phyloP scores from a whole-genome alignment of 2,888 invertebrate genomes.

The Steinernema hermaphroditum region DNA sequence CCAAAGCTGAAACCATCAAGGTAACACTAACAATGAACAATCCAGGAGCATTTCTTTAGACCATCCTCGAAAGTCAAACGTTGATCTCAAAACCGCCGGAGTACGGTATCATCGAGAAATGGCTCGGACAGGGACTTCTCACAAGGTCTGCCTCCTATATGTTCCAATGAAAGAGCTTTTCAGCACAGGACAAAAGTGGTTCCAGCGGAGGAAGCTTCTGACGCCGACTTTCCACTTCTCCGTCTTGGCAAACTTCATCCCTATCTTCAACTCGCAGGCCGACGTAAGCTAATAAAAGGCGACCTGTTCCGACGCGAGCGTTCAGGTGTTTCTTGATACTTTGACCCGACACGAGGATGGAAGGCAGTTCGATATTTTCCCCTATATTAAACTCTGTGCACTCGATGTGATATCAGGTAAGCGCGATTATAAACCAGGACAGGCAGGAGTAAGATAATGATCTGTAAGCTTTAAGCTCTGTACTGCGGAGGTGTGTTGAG shows the following conservation, averaged over 20 bases:
- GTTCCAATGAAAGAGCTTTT: conserved; percentile 24
- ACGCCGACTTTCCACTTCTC: conserved; percentile 71
- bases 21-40: background rate
- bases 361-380: conserved; percentile 68
- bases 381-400: conserved; percentile 69
- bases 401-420: conserved; percentile 68
- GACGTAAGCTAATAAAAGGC: background rate
- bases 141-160: conserved; percentile 20
- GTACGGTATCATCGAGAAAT: conserved; percentile 32
- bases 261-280: conserved; percentile 39
- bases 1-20: conserved; percentile 35
- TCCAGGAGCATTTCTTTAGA: background rate
- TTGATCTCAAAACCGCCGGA: conserved; percentile 33
- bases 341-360: conserved; percentile 57
- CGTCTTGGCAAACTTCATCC: conserved; percentile 69
- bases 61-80: conserved; percentile 31
- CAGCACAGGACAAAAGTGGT: conserved; percentile 70
- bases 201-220: conserved; percentile 68
- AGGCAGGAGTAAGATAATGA: no score
- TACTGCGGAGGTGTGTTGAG: no score
- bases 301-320: background rate
- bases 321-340: conserved; percentile 58
- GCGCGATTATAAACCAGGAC: no score
- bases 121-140: conserved; percentile 34
- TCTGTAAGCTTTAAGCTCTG: no score